These are phyloP conservation scores for Phyllotreta cruciferae DNA, from an alignment of 2,888 invertebrate species.

Conservation along the genomic window DNA sequence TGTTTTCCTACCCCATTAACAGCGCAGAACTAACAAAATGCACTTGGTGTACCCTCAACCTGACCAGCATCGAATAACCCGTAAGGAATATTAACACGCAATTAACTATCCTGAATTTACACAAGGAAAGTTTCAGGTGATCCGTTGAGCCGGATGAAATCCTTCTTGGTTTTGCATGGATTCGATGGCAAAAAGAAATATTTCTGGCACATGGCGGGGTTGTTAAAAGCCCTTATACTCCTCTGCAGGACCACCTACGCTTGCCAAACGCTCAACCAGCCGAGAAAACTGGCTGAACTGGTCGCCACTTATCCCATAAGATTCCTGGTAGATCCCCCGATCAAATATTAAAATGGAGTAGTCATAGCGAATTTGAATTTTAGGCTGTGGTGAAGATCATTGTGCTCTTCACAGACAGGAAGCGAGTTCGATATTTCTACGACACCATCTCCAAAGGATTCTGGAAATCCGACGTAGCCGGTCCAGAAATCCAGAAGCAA, in stretches of 20 bases:
- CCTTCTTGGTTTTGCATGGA: slow-evolving; percentile 24
- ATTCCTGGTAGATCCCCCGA: slow-evolving; percentile 32
- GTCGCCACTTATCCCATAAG: slow-evolving; percentile 35
- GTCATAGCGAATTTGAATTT: not conserved
- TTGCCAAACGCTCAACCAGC: slow-evolving; percentile 24
- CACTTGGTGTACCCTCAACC: too few relatives aligned
- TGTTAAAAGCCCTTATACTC: slow-evolving; percentile 31
- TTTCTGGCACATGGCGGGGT: slow-evolving; percentile 30
- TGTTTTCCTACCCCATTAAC: too few relatives aligned
- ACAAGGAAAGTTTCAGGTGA: slow-evolving; percentile 33
- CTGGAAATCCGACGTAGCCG: slow-evolving; percentile 39
- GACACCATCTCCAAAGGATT: slow-evolving; percentile 33
- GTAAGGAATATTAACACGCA: slow-evolving; percentile 20
- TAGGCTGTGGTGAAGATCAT: slow-evolving; percentile 38
- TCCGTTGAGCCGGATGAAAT: slow-evolving; percentile 27
- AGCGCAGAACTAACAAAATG: too few relatives aligned
- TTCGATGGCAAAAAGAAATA: slow-evolving; percentile 32
- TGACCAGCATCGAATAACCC: slow-evolving; percentile 13
- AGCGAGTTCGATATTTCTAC: slow-evolving; percentile 35
- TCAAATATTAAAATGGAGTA: not conserved
- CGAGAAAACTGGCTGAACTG: slow-evolving; percentile 32
- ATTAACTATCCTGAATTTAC: not conserved
- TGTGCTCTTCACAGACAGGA: slow-evolving; percentile 30
- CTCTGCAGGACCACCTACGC: slow-evolving; percentile 32
- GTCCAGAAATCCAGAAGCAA: slow-evolving; percentile 26